These are phyloP conservation scores for Calycopis cecrops DNA, from an alignment of 1,140 invertebrate genomes.

Conservation along the genomic window DNA sequence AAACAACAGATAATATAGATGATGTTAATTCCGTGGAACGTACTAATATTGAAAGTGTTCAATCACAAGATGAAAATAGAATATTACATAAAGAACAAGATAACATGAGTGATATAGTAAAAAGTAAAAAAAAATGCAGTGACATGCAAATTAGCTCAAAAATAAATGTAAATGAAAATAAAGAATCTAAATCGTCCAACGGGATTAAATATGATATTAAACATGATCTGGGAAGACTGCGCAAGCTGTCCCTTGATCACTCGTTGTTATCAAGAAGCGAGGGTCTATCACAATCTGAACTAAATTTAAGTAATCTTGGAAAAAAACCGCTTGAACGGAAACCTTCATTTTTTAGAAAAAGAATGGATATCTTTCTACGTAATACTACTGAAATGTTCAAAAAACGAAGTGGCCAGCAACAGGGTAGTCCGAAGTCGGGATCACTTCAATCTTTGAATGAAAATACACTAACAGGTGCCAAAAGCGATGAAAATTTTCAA, in stretches of 20 bases:
- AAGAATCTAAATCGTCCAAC: constrained; percentile 10
- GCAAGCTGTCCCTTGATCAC: constrained; percentile 60
- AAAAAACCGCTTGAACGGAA: constrained; percentile 61
- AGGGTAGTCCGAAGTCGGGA: constrained; percentile 47
- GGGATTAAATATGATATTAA: neutral
- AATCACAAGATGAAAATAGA: constrained; percentile 9
- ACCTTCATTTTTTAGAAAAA: constrained; percentile 63
- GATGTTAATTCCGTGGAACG: neutral
- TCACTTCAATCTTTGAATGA: constrained; percentile 58
- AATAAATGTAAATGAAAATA: constrained; percentile 4
- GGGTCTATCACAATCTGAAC: constrained; percentile 57
- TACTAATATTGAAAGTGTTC: neutral
- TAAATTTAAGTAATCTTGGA: constrained; percentile 57
- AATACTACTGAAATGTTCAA: constrained; percentile 64
- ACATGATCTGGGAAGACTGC: constrained; percentile 26
- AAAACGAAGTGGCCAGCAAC: constrained; percentile 36
- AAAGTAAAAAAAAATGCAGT: neutral
- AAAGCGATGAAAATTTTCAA: constrained; percentile 2
- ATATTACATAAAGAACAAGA: constrained; percentile 9
- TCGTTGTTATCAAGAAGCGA: constrained; percentile 44
- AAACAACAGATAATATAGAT: too few relatives aligned
- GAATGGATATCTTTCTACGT: constrained; percentile 61
- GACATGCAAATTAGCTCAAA: neutral
- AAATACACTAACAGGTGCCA: constrained; percentile 15
- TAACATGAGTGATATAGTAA: constrained; percentile 3